These are phyloP conservation scores for Synanthedon vespiformis DNA, from an alignment of 2,888 invertebrate species.

Conservation along the genomic window DNA sequence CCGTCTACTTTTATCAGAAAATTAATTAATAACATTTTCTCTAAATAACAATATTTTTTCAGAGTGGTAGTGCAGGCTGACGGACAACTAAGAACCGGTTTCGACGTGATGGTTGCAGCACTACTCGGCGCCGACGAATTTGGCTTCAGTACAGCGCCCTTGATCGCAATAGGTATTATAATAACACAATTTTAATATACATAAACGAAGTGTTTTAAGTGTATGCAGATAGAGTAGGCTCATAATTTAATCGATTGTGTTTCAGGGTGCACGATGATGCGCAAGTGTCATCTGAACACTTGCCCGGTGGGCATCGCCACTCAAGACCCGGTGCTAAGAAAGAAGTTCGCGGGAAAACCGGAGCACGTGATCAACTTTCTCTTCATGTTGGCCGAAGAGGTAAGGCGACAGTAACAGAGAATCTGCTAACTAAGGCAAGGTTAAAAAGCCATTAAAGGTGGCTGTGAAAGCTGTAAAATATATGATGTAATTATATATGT, in stretches of 20 bases:
- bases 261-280: slow-evolving; percentile 97
- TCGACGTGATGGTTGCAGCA: slow-evolving; percentile 96
- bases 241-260: not conserved
- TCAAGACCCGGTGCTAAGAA: slow-evolving; percentile 94
- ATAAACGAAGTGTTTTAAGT: not conserved
- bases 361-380: slow-evolving; percentile 98
- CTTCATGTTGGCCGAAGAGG: slow-evolving; percentile 98
- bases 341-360: slow-evolving; percentile 97
- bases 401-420: slow-evolving; percentile 26
- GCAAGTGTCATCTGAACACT: slow-evolving; percentile 98
- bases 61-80: slow-evolving; percentile 96
- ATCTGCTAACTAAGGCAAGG: too few species aligned
- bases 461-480: too few species aligned
- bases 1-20: not conserved
- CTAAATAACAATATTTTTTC: slow-evolving; percentile 4
- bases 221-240: not conserved
- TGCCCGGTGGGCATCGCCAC: slow-evolving; percentile 99
- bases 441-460: too few species aligned
- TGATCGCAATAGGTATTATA: slow-evolving; percentile 86
- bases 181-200: not conserved
- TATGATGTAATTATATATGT: too few species aligned
- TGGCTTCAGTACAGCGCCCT: slow-evolving; percentile 97
- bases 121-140: slow-evolving; percentile 98
- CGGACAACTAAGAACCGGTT: slow-evolving; percentile 94
- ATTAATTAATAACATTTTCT: slow-evolving; percentile 1